These are phyloP conservation scores for Hemitrygon akajei DNA, from an alignment of 2,797 vertebrate genomes.

Conservation along the genomic window DNA sequence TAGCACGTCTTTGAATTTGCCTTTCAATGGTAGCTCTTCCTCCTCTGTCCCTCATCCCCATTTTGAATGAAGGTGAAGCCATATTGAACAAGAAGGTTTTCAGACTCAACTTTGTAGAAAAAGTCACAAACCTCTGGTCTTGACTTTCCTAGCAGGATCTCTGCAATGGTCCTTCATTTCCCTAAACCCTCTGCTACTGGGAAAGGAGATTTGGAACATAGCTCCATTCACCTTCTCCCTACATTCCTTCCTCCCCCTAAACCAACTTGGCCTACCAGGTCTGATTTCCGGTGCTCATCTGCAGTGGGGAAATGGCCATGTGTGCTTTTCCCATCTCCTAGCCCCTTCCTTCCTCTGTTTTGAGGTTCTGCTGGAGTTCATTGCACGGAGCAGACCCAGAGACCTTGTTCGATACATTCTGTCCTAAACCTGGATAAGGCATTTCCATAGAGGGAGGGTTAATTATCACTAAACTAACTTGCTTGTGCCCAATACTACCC, in stretches of 20 bases:
- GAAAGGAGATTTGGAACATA: background rate
- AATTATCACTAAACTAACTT: background rate
- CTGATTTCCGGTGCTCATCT: too few relatives aligned
- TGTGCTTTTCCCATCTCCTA: too few relatives aligned
- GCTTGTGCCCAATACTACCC: too few relatives aligned
- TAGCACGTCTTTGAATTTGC: background rate
- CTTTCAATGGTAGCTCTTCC: background rate
- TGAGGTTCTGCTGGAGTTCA: too few relatives aligned
- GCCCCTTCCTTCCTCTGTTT: too few relatives aligned
- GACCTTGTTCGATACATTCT: background rate
- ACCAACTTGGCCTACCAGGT: too few relatives aligned
- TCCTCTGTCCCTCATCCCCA: too few relatives aligned
- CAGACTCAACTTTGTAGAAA: too few relatives aligned
- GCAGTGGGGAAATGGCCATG: too few relatives aligned
- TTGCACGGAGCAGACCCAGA: background rate
- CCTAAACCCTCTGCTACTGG: background rate
- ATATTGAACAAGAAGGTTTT: too few relatives aligned
- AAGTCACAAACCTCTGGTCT: too few relatives aligned
- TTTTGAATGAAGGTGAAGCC: background rate
- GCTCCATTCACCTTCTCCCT: background rate
- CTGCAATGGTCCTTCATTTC: background rate
- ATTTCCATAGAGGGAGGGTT: background rate
- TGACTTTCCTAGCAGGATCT: too few relatives aligned
- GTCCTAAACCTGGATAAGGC: background rate
- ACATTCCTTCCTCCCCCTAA: background rate